Conservation (phyloP, 2,797 vertebrate genomes). For the Hydrophis major region DNA sequence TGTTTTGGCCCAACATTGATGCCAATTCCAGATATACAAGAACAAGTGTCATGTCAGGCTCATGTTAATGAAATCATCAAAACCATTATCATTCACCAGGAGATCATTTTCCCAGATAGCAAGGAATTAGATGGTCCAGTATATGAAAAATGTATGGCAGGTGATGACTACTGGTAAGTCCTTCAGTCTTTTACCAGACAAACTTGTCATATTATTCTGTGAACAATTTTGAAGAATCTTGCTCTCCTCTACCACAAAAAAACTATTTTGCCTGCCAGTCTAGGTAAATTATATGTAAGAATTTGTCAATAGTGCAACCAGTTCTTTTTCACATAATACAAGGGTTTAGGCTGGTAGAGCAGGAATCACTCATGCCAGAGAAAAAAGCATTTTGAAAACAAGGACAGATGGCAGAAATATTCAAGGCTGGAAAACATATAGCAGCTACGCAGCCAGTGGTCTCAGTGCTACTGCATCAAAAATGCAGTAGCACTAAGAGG, state of each 20-base stretch:
- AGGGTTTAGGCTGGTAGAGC: neutral
- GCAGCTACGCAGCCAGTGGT: neutral
- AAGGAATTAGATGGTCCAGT: conserved; percentile 95
- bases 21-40: conserved; percentile 96
- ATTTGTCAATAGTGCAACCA: neutral
- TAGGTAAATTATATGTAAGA: neutral
- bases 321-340: neutral
- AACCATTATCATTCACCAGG: conserved; percentile 97
- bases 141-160: conserved; percentile 98
- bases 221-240: neutral
- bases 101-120: conserved; percentile 92
- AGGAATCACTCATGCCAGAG: neutral
- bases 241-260: neutral
- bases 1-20: conserved; percentile 97
- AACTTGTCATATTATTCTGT: conserved; percentile 7
- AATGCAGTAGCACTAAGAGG: neutral
- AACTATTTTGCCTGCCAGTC: neutral
- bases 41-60: conserved; percentile 96
- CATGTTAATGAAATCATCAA: conserved; percentile 98
- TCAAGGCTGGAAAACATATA: neutral
- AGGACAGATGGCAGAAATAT: neutral
- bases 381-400: neutral
- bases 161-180: conserved; percentile 95
- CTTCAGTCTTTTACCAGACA: conserved; percentile 29
- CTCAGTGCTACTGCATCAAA: neutral